Evolutionary conservation across 35 echinoderm and acorn worm genomes (phyloP), one percentile per base, ranked within the genome.

Genomic region (Acanthaster planci): DNA sequence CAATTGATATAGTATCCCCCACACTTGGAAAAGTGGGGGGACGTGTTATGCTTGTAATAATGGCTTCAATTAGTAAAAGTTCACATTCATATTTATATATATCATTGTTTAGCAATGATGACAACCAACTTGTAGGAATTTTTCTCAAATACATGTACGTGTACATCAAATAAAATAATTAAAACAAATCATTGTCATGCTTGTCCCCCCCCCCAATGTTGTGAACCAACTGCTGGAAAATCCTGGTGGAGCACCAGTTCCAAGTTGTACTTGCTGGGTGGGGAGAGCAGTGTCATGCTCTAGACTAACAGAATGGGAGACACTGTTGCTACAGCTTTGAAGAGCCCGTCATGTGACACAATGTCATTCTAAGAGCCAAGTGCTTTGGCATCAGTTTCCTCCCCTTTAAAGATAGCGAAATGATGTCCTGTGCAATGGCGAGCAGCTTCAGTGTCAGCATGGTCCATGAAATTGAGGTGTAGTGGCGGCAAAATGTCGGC

Each of bases 261-360:
- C 84, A 52, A 52, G 72, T 39, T 89, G 22, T 7, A 94, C 44
- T 76, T 77, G 81, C 36, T 60, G 40, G 31, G 80, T 57, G 14
- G 92, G 87, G 12, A 94, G 53, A 36, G 92, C 92, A 22, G 92
- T 94, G 56, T 94, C 92, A 58, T 94, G 87, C 67, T 94, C 83
- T 27, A 90, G 50, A n/a, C 88, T 87, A 37, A 51, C 77, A 1
- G 87, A 86, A 44, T 94, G 92, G 16, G 80, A 85, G 9, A 82
- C 80, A 83, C 92, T 90, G 54, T 21, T 87, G 87, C 35, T 90
- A 21, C 15, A 93, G 44, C 51, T 59, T 82, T 7, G 92, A 77
- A 78, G 92, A 94, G 4, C 87, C 92, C 29, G 87, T 94, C 86
- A 94, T 80, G 83, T 94, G 87, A 51, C 92, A 82, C 7, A 94